phyloP scores from a whole-genome alignment of 2,797 vertebrate genomes.

The Hozukius guyotensis region DNA sequence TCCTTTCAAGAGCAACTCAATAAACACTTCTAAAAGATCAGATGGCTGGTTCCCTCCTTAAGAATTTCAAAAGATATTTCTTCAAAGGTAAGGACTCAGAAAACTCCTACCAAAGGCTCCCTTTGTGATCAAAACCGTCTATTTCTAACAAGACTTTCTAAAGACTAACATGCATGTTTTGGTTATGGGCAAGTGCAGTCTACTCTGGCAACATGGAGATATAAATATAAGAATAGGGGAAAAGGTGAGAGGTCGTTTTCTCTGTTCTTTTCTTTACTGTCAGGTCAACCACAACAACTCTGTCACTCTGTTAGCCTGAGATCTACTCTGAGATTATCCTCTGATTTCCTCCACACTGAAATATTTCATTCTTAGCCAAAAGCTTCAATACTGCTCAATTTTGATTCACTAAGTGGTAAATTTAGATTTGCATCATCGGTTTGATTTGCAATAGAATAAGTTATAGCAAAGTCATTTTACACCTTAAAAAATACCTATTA shows the following conservation, averaged over 20 bases:
- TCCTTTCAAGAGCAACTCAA: slow-evolving; percentile 24
- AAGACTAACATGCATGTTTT: background rate
- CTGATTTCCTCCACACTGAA: background rate
- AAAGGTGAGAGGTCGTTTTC: background rate
- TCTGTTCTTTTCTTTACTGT: background rate
- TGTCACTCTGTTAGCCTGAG: background rate
- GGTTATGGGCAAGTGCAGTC: slow-evolving; percentile 19
- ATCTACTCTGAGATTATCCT: background rate
- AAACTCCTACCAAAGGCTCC: background rate
- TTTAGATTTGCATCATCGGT: background rate
- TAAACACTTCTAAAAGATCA: slow-evolving; percentile 34
- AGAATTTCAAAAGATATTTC: slow-evolving; percentile 20
- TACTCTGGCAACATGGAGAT: slow-evolving; percentile 54
- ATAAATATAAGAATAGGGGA: background rate
- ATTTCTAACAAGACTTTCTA: background rate
- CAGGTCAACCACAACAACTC: background rate
- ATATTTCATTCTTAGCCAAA: background rate
- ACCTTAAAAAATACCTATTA: background rate
- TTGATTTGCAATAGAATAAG: background rate
- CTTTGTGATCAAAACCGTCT: slow-evolving; percentile 28
- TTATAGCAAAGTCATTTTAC: background rate
- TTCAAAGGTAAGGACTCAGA: slow-evolving; percentile 27
- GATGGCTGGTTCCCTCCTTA: background rate
- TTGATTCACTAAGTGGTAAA: background rate
- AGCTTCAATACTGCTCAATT: background rate